A percentile compares a stretch with the other conserved stretches of the same genome.
These are phyloP conservation scores for Fregetta grallaria DNA, from an alignment of 2,113 vertebrate genomes.

Conservation along the genomic window DNA sequence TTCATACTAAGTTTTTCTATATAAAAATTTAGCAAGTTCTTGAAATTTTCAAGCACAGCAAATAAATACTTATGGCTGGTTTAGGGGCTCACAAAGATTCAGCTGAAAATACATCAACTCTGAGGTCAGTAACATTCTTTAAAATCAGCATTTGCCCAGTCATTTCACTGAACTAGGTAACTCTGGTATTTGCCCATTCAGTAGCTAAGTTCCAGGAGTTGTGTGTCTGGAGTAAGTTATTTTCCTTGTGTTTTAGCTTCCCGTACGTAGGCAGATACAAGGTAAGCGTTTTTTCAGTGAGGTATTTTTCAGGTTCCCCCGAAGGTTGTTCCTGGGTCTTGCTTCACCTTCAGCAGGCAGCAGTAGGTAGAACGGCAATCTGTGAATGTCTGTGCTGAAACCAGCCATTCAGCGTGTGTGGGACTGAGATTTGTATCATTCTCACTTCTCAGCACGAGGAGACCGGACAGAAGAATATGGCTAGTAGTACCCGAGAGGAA, in stretches of 20 bases:
- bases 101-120: neutral
- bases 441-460: neutral
- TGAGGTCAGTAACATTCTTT: neutral
- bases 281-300: neutral
- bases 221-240: neutral
- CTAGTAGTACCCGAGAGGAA: neutral
- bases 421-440: rapidly evolving
- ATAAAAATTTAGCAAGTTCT: neutral
- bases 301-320: neutral
- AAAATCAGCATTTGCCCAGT: neutral
- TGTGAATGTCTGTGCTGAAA: neutral
- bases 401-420: rapidly evolving
- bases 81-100: neutral
- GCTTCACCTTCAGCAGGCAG: neutral
- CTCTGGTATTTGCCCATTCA: neutral
- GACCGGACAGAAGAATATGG: neutral
- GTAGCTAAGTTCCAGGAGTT: neutral
- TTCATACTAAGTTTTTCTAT: neutral
- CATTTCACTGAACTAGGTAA: neutral
- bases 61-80: neutral
- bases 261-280: neutral
- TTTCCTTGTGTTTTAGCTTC: neutral
- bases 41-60: neutral
- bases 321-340: neutral
- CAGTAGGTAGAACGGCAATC: rapidly evolving